These are phyloP conservation scores for Fragum whitleyi DNA, from an alignment of 2,888 invertebrate species.

Conservation along the genomic window DNA sequence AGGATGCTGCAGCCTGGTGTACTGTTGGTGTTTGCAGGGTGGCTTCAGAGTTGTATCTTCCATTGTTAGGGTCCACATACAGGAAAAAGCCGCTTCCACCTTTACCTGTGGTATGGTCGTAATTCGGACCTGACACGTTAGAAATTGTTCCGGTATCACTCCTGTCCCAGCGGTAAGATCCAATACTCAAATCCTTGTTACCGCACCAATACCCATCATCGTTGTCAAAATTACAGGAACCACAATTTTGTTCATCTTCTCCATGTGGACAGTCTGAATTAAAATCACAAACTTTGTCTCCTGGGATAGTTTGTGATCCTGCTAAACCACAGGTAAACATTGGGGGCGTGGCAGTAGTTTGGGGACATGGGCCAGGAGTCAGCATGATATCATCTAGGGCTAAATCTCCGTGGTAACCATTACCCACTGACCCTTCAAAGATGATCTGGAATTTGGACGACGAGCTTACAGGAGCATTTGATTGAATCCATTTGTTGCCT, in stretches of 20 bases:
- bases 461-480: constrained; percentile 66
- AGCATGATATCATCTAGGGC: constrained; percentile 78
- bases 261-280: constrained; percentile 73
- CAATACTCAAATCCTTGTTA: constrained; percentile 73
- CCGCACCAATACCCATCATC: constrained; percentile 66
- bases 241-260: constrained; percentile 79
- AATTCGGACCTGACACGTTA: constrained; percentile 71
- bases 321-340: constrained; percentile 61
- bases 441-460: constrained; percentile 64
- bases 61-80: constrained; percentile 89
- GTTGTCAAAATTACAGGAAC: constrained; percentile 78
- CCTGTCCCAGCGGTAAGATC: constrained; percentile 74
- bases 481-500: constrained; percentile 75
- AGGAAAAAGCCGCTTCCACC: constrained; percentile 87
- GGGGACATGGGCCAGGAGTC: constrained; percentile 69
- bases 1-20: constrained; percentile 91
- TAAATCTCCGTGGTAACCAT: constrained; percentile 73
- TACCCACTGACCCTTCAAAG: constrained; percentile 75
- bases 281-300: constrained; percentile 78
- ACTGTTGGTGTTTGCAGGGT: constrained; percentile 70
- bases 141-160: constrained; percentile 70
- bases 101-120: constrained; percentile 76
- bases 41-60: constrained; percentile 62
- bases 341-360: constrained; percentile 49
- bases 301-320: constrained; percentile 44